These are phyloP conservation scores for Candoia aspera DNA, from an alignment of 2,113 vertebrate genomes.

Conservation along the genomic window DNA sequence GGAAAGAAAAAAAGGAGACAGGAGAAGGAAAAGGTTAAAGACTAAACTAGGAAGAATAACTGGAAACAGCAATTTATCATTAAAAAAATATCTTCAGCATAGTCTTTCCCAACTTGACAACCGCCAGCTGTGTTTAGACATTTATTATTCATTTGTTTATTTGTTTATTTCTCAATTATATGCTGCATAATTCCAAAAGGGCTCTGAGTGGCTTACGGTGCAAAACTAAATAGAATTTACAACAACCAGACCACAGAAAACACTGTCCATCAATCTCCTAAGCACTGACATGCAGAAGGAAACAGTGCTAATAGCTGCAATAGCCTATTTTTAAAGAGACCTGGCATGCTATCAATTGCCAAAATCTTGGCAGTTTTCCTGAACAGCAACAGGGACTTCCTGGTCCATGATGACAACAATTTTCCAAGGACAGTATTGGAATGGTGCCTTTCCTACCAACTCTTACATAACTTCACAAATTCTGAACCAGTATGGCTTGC, in stretches of 20 bases:
- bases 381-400: not conserved
- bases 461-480: not conserved
- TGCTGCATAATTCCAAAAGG: not conserved
- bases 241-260: not conserved
- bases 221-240: not conserved
- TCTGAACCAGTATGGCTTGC: not conserved
- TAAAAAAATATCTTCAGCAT: not conserved
- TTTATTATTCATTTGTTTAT: not conserved
- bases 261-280: not conserved
- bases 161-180: not conserved
- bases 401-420: not conserved
- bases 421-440: not conserved
- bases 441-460: not conserved
- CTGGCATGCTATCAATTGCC: not conserved
- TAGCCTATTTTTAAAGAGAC: not conserved
- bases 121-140: not conserved
- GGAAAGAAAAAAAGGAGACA: not conserved
- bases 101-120: not conserved
- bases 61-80: not conserved
- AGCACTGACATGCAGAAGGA: not conserved
- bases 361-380: no score
- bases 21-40: not conserved
- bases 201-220: not conserved
- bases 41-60: not conserved
- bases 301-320: not conserved